phyloP scores from a whole-genome alignment of 2,113 vertebrate species.

The Mus musculus region GRCm39 chr7:89172001-89172500 shows the following conservation, averaged over 20 bases:
- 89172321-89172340: neutral
- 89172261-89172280: neutral
- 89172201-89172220: neutral
- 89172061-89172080: neutral
- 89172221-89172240: neutral
- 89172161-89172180: neutral
- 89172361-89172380: constrained; percentile 7
- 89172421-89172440: neutral
- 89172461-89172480: neutral
- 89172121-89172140: neutral
- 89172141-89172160: neutral
- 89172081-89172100: neutral
- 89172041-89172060: neutral
- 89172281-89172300: neutral
- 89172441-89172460: neutral
- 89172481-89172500: neutral
- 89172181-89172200: constrained; percentile 36
- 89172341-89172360: constrained; percentile 7
- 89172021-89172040: constrained; percentile 21
- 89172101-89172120: neutral
- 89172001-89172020: neutral
- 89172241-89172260: neutral
- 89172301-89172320: neutral
- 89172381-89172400: neutral
- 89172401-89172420: neutral